phyloP scores from a whole-genome alignment of 2,113 vertebrate species.

The Chaetodon auriga region DNA sequence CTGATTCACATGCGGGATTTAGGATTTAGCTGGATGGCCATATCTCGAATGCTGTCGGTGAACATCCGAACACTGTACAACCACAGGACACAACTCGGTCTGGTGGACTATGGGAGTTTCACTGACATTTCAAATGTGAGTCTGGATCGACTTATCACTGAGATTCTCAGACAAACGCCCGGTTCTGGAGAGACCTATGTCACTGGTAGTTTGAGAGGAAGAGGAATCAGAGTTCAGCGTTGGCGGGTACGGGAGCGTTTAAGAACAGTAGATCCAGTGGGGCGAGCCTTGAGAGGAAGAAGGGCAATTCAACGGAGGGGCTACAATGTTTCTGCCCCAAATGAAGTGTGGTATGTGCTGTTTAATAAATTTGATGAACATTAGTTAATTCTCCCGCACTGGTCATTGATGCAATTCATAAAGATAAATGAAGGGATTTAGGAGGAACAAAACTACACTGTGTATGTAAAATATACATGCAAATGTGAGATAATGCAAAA shows the following conservation, averaged over 20 bases:
- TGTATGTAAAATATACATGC: no score
- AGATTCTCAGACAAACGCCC: constrained; percentile 20
- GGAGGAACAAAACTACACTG: no score
- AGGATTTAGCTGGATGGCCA: constrained; percentile 35
- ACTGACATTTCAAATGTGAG: not conserved
- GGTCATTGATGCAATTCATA: no score
- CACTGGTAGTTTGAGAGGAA: no score
- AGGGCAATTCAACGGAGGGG: not conserved
- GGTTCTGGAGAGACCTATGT: constrained; percentile 11
- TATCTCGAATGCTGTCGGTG: constrained; percentile 18
- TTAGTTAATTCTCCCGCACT: no score
- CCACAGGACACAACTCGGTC: constrained; percentile 10
- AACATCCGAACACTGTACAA: constrained; percentile 32
- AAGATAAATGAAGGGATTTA: no score
- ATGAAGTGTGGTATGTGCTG: constrained; percentile 19
- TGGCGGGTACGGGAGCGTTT: no score
- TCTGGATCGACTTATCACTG: constrained; percentile 4
- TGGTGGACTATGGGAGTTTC: constrained; percentile 18
- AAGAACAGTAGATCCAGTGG: no score
- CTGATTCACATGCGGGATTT: constrained; percentile 18
- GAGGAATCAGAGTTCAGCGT: no score
- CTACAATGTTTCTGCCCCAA: constrained; percentile 16
- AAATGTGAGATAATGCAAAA: no score
- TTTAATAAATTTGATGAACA: not conserved
- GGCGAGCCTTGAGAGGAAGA: not conserved